Conservation (phyloP, 1,140 invertebrate genomes). For the Arctopsyche grandis region DNA sequence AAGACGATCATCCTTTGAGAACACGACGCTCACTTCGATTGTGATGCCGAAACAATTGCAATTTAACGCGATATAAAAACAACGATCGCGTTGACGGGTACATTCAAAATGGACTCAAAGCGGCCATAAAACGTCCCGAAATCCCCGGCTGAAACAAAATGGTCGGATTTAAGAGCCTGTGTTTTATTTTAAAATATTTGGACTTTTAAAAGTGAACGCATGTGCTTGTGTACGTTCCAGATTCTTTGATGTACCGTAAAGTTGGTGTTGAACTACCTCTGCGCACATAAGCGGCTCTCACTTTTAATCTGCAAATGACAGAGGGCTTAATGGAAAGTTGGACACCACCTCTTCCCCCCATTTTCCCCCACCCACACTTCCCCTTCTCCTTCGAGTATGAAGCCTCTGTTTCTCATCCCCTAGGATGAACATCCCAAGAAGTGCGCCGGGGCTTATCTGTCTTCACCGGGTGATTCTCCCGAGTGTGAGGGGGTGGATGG, state of each 20-base stretch:
- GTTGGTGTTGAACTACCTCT: not conserved
- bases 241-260: not conserved
- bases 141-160: too few species aligned
- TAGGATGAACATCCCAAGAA: not conserved
- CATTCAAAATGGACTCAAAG: too few species aligned
- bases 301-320: slow-evolving; percentile 53
- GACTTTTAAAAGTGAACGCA: too few species aligned
- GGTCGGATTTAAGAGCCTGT: too few species aligned
- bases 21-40: too few species aligned
- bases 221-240: not conserved
- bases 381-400: not conserved
- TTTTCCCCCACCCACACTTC: not conserved
- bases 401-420: not conserved
- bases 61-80: too few species aligned
- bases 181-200: too few species aligned
- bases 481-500: slow-evolving; percentile 14
- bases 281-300: slow-evolving; percentile 27
- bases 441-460: slow-evolving; percentile 38
- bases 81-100: too few species aligned
- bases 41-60: too few species aligned
- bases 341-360: slow-evolving; percentile 38
- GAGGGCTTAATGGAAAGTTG: slow-evolving; percentile 53
- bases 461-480: not conserved
- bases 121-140: too few species aligned
- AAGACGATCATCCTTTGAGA: too few species aligned